A percentile compares a stretch with the other conserved stretches of the same genome.
Conservation (phyloP, 1,140 invertebrate species). For the Drosophila lacteicornis region DNA sequence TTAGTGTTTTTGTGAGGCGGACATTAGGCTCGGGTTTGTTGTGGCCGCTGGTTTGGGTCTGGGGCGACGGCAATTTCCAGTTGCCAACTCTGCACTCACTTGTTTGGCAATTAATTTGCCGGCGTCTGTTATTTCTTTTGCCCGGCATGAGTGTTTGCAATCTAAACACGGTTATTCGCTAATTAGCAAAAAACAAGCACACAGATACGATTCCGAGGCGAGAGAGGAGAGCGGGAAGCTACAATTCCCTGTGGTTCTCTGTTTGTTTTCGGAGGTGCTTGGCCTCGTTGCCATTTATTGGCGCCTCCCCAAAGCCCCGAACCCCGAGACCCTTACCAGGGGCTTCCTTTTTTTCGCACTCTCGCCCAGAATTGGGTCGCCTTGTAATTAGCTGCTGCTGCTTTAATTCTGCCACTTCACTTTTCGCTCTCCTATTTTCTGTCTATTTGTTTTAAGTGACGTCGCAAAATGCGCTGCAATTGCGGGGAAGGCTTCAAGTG, state of each 20-base stretch:
- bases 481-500: conserved; percentile 31
- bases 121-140: conserved; percentile 79
- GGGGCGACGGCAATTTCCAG: conserved; percentile 66
- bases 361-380: conserved; percentile 71
- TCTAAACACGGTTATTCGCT: conserved; percentile 83
- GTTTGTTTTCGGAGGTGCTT: conserved; percentile 80
- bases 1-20: conserved; percentile 37
- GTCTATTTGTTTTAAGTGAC: conserved; percentile 56
- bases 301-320: conserved; percentile 29
- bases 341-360: conserved; percentile 66
- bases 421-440: conserved; percentile 25
- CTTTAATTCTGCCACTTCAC: conserved; percentile 62
- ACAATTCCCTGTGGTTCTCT: conserved; percentile 75
- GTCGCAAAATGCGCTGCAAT: conserved; percentile 44
- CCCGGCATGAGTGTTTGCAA: conserved; percentile 79
- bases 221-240: conserved; percentile 23
- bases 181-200: conserved; percentile 82
- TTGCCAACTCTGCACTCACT: conserved; percentile 81
- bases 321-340: background rate
- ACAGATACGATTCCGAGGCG: conserved; percentile 46
- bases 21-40: conserved; percentile 64
- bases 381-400: conserved; percentile 79
- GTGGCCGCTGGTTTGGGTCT: conserved; percentile 23
- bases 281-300: conserved; percentile 82
- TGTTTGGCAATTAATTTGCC: conserved; percentile 83